Conservation (phyloP, 2,113 vertebrate genomes). For the Halcyon senegalensis region DNA sequence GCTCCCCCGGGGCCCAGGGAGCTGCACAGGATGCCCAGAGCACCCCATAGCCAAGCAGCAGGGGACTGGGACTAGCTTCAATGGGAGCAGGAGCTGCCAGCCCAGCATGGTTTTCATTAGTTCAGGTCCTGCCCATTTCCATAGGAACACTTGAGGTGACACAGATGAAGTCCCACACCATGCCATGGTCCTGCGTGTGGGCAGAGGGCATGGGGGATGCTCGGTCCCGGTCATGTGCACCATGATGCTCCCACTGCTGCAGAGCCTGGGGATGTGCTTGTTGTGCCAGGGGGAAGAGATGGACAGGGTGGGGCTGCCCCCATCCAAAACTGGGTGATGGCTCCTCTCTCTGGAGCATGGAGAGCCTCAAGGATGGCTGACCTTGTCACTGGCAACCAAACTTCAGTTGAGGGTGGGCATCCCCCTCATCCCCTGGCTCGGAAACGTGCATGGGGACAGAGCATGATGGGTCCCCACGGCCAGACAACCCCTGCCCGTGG, state of each 20-base stretch:
- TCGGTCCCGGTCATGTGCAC: rapidly evolving
- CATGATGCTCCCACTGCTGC: background rate
- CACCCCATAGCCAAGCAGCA: background rate
- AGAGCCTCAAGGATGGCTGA: background rate
- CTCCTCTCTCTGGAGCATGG: background rate
- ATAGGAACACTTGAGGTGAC: background rate
- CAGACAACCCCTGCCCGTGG: background rate
- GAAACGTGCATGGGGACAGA: rapidly evolving
- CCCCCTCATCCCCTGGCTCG: rapidly evolving
- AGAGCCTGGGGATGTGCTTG: background rate
- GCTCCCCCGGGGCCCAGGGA: rapidly evolving
- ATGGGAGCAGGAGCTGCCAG: rapidly evolving
- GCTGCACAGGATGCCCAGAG: background rate
- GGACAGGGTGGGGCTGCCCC: background rate
- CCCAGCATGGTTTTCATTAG: background rate
- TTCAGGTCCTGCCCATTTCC: background rate
- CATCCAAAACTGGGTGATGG: background rate
- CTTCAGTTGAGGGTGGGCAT: background rate
- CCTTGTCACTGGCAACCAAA: background rate
- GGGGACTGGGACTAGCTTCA: background rate
- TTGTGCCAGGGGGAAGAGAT: background rate
- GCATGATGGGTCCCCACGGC: rapidly evolving
- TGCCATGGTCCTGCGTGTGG: background rate
- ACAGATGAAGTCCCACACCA: background rate
- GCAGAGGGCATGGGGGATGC: background rate